Evolutionary conservation across 2,113 vertebrate genomes (phyloP), one percentile per base, ranked within the genome.

Genomic region (Pedionomus torquatus): DNA sequence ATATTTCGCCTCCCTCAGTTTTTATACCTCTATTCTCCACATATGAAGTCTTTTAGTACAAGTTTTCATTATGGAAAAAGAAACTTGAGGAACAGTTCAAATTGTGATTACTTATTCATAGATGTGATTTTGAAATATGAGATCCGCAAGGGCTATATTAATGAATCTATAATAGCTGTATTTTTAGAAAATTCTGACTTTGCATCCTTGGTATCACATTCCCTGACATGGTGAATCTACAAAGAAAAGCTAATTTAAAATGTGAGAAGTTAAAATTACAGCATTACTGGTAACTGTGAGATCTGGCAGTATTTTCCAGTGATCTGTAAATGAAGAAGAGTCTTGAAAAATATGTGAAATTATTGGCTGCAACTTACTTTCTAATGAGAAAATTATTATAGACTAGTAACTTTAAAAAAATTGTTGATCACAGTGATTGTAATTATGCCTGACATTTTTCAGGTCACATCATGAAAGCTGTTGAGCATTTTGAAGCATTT

Each of bases 401-500:
- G 17, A 19, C 51, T 81, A 57, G 1, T 6, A 79, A 74, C 12
- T 58, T 3, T 39, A 4, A 33, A 68, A 21, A 31, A n/a, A 48
- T 61, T 89, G 76, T 92, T 69, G 90, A 60, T 88, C 61, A 54
- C 31, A 44, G 64, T 85, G 60, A 83, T 87, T 91, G 37, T 93
- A 52, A 96, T 97, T 94, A 87, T 17, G 5, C 96, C 87, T 89
- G 7, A 54, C 2, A 0, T 97, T 97, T 97, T 98, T 70, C 96
- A 99, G 99, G 98, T 97, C 71, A 98, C 46, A 71, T 98, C 79
- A 92, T 75, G 77, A 96, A 98, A 95, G 99, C 99, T 85, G 97
- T 94, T 21, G 97, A 98, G 63, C 96, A 98, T 98, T 98, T 98
- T 96, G 98, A 99, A 97, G 95, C 65, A 28, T 99, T 98, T 97